Percentiles rank a stretch among this genome's conserved stretches.
Conservation (phyloP, 2,888 invertebrate genomes). For the Adelphocoris suturalis region DNA sequence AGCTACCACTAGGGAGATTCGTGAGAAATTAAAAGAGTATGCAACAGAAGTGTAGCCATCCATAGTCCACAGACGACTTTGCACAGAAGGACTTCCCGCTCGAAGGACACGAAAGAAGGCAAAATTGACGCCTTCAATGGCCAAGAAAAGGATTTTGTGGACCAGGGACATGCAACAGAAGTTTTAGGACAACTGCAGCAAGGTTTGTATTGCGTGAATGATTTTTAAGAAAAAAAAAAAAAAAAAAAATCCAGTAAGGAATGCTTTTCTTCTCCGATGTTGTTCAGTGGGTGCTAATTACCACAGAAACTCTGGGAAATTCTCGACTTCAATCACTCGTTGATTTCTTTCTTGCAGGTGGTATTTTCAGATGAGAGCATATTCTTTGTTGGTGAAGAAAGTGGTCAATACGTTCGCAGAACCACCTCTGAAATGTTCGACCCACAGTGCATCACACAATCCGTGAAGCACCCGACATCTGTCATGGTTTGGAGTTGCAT, state of each 20-base stretch:
- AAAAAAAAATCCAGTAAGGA: neutral
- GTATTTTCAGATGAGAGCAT: constrained; percentile 66
- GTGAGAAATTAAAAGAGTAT: constrained; percentile 48
- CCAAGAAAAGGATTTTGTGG: constrained; percentile 62
- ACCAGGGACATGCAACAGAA: constrained; percentile 55
- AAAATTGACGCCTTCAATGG: constrained; percentile 70
- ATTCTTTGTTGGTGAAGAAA: constrained; percentile 60
- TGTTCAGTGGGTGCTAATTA: constrained; percentile 3
- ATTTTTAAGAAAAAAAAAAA: constrained; percentile 1
- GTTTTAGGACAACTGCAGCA: constrained; percentile 24
- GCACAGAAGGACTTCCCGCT: constrained; percentile 61
- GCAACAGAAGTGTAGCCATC: constrained; percentile 59
- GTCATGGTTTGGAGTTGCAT: constrained; percentile 70
- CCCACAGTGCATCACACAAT: constrained; percentile 62
- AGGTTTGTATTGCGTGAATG: constrained; percentile 19
- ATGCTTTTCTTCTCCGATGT: constrained; percentile 13
- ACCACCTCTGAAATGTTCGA: constrained; percentile 63
- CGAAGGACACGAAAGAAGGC: constrained; percentile 63
- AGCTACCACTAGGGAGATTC: constrained; percentile 25
- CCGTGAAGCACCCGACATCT: too few species aligned
- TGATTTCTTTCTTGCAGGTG: constrained; percentile 52
- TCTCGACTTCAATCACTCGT: neutral
- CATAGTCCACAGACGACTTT: constrained; percentile 53
- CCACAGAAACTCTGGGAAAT: constrained; percentile 12
- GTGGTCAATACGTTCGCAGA: constrained; percentile 62